Base-by-base conservation (phyloP, 2,888 invertebrate genomes). In the Ennomos quercinarius region DNA sequence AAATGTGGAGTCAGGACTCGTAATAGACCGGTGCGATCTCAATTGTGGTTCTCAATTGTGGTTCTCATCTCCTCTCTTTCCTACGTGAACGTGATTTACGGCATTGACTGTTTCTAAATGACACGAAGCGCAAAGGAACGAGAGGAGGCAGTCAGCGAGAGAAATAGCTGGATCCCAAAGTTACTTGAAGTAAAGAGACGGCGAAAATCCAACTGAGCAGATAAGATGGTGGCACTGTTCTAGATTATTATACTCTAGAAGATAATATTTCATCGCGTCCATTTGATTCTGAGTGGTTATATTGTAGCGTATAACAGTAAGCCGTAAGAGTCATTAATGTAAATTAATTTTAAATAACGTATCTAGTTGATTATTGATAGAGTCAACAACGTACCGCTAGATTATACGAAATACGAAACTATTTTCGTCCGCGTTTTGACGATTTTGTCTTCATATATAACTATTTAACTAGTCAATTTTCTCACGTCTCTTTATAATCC, bases 241-340 rank as follows among this genome's bases (percentile, higher is more conserved):
- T 60, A 47, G 48, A 56, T 53, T 53, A 57, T 83, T 80, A 75
- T 74, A 72, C 77, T 77, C 77, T 76, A 74, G 74, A 74, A 71
- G 78, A 78, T 77, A 80, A 82, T 78, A 81, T 80, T 81, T 83
- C 78, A 82, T 86, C 84, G 86, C 87, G 87, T 87, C 87, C 87
- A 87, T 83, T 84, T 80, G 73, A 73, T 84, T 83, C 77, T 76
- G 79, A 59, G 78, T 86, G 79, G 77, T 81, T 82, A 78, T 82
- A 78, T 64, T 71, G 73, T 81, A 82, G 74, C 64, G 67, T 66
- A 71, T 74, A 73, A 75, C 64, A 17, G 17, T 17, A 17, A 59
- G 62, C n/a, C n/a, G n/a, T 75, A 74, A 73, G 67, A 58, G 62
- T 67, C 57, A 57, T 53, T 69, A 70, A 58, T 67, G 61, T 64